Conservation (phyloP, 2,888 invertebrate species). For the Nymphalis polychloros region DNA sequence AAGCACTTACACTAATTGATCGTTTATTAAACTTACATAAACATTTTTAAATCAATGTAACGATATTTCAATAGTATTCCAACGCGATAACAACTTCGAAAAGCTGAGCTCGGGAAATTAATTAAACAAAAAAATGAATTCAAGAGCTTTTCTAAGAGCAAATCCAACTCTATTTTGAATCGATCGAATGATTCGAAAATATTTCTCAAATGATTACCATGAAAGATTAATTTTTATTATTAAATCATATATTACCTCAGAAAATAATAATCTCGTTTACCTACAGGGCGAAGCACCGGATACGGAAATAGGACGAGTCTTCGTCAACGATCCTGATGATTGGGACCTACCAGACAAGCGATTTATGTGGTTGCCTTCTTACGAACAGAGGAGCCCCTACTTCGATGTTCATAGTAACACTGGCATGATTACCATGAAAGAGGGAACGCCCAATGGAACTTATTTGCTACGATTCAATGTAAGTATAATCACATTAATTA, state of each 20-base stretch:
- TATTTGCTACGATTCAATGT: conserved; percentile 88
- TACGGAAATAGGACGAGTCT: conserved; percentile 94
- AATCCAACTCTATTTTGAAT: conserved; percentile 12
- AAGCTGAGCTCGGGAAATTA: conserved; percentile 22
- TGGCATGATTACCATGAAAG: conserved; percentile 94
- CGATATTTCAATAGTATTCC: conserved; percentile 10
- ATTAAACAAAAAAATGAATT: conserved; percentile 27
- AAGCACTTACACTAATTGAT: no score
- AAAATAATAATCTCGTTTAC: not conserved
- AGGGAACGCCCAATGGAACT: conserved; percentile 87
- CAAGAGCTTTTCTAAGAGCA: conserved; percentile 16
- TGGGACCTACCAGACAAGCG: conserved; percentile 97
- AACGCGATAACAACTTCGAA: conserved; percentile 21
- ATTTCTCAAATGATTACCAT: not conserved
- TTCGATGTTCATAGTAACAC: conserved; percentile 88
- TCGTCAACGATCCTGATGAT: conserved; percentile 96
- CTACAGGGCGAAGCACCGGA: conserved; percentile 87
- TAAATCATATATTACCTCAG: not conserved
- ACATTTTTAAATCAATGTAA: conserved; percentile 5
- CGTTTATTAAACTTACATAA: conserved; percentile 8
- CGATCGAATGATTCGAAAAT: not conserved
- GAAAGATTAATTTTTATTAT: not conserved
- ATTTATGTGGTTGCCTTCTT: conserved; percentile 86
- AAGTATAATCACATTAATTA: conserved; percentile 49
- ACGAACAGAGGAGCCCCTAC: conserved; percentile 79